These are phyloP conservation scores for Embidobia sp. DNA, from an alignment of 2,888 invertebrate genomes.

Conservation along the genomic window DNA sequence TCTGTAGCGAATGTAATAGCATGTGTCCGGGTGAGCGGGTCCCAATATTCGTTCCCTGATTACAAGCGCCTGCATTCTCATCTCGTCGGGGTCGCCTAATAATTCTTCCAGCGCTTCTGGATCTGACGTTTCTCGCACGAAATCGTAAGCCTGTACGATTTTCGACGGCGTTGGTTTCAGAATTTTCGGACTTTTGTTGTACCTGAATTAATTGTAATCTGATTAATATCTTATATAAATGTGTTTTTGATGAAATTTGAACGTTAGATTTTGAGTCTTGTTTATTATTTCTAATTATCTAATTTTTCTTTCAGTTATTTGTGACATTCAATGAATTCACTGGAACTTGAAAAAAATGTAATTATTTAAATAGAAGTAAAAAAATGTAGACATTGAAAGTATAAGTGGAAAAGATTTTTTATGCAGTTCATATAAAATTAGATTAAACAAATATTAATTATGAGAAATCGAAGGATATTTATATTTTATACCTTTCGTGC, in stretches of 20 bases:
- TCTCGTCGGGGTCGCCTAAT: constrained; percentile 95
- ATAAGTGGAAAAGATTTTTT: too few species aligned
- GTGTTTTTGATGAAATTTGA: too few species aligned
- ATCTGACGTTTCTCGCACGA: constrained; percentile 90
- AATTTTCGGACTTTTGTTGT: constrained; percentile 85
- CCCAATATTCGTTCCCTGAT: constrained; percentile 95
- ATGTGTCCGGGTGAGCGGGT: constrained; percentile 97
- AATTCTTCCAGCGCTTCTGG: constrained; percentile 91
- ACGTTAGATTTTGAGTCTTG: too few species aligned
- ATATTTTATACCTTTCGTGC: constrained; percentile 87
- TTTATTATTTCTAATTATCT: too few species aligned
- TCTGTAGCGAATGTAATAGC: constrained; percentile 96
- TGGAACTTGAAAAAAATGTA: too few species aligned
- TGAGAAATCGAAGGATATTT: background rate
- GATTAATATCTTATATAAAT: too few species aligned
- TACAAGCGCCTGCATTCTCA: constrained; percentile 97
- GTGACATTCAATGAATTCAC: too few species aligned
- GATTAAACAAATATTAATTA: background rate
- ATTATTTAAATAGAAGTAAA: too few species aligned
- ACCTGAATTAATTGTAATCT: constrained; percentile 82
- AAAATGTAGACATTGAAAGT: too few species aligned
- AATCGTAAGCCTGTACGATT: constrained; percentile 93
- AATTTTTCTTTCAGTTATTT: too few species aligned
- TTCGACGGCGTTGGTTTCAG: constrained; percentile 88
- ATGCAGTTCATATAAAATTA: too few species aligned